Evolutionary conservation across 2,797 vertebrate species (phyloP).

Genomic region (Aselliscus stoliczkanus): DNA sequence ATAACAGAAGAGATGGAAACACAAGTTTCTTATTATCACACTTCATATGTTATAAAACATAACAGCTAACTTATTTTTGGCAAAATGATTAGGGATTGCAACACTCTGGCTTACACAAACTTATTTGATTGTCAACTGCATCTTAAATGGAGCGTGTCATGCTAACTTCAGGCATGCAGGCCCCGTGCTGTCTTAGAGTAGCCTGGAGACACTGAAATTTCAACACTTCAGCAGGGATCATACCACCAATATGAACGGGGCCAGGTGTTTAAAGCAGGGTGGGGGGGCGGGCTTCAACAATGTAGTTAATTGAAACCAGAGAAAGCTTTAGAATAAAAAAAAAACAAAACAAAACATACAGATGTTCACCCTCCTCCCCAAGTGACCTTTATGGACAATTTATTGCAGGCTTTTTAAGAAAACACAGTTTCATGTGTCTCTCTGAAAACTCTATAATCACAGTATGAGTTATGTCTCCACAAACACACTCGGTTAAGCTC

Average conservation of each 20-base stretch:
- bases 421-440: conserved; percentile 36
- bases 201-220: conserved; percentile 65
- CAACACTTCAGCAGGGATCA: conserved; percentile 63
- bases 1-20: conserved; percentile 84
- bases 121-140: conserved; percentile 83
- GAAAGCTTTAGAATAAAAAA: conserved; percentile 64
- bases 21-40: conserved; percentile 91
- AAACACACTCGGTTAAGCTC: conserved; percentile 44
- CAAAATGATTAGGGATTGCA: conserved; percentile 83
- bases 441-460: conserved; percentile 58
- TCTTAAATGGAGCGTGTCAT: conserved; percentile 79
- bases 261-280: conserved; percentile 71
- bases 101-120: conserved; percentile 80
- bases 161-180: conserved; percentile 72
- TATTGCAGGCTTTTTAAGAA: conserved; percentile 48
- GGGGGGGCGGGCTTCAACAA: conserved; percentile 48
- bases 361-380: neutral
- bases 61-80: conserved; percentile 88
- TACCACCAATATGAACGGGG: conserved; percentile 55
- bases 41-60: conserved; percentile 87
- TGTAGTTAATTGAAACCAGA: conserved; percentile 77
- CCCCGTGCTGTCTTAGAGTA: conserved; percentile 36
- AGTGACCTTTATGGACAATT: conserved; percentile 32
- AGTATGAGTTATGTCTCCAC: conserved; percentile 18
- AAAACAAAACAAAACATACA: conserved; percentile 40